Evolutionary conservation across 2,113 vertebrate species (phyloP).

Genomic region (Cololabis saira): DNA sequence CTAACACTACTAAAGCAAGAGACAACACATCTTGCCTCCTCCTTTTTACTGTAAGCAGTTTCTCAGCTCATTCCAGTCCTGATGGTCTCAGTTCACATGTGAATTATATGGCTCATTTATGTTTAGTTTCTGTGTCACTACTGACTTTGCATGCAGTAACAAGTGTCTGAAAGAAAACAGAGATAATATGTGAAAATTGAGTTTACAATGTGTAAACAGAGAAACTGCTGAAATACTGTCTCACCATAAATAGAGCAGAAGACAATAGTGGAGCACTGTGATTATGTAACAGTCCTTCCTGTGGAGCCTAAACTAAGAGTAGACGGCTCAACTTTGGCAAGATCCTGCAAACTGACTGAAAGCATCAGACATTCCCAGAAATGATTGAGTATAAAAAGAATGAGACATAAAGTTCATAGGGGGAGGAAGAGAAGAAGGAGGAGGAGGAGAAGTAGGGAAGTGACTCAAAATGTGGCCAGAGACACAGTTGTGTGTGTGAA

Average conservation of each 20-base stretch:
- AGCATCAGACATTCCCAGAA: conserved; percentile 20
- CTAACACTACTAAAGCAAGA: too few relatives aligned
- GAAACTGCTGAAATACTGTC: conserved; percentile 5
- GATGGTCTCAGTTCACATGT: too few relatives aligned
- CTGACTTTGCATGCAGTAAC: too few relatives aligned
- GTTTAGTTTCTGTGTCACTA: conserved; percentile 6
- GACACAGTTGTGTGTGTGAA: not conserved
- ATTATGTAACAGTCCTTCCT: conserved; percentile 43
- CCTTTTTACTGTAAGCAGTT: not conserved
- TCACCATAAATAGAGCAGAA: conserved; percentile 27
- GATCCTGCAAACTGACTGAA: conserved; percentile 1
- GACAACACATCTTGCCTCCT: not conserved
- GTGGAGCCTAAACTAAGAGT: conserved; percentile 27
- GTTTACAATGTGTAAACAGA: conserved; percentile 7
- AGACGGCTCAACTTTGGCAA: conserved; percentile 11
- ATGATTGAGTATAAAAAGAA: conserved; percentile 14
- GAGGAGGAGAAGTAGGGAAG: conserved; percentile 19
- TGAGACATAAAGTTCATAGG: conserved; percentile 2
- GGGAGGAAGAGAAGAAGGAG: conserved; percentile 13
- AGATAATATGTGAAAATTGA: conserved; percentile 2
- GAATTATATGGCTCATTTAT: not conserved
- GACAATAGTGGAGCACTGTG: conserved; percentile 31
- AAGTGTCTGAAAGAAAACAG: conserved; percentile 13
- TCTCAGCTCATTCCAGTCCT: too few relatives aligned
- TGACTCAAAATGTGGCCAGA: conserved; percentile 13